Evolutionary conservation across 1,140 invertebrate species (phyloP).

Genomic region (Drosophila jambulina): DNA sequence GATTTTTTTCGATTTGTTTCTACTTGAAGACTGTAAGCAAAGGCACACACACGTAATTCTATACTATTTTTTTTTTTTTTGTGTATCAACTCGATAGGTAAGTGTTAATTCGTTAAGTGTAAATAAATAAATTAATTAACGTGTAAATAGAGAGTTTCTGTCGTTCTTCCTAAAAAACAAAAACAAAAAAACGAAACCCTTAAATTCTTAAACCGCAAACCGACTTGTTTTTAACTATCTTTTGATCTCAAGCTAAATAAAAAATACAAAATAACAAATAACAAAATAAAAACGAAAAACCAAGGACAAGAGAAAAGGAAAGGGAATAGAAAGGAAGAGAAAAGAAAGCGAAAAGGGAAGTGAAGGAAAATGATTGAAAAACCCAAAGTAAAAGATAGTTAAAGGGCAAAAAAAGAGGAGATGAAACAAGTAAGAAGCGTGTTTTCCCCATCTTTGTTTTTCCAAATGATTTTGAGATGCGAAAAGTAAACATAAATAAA

Average conservation of each 20-base stretch:
- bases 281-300: slow-evolving; percentile 20
- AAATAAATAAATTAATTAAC: slow-evolving; percentile 57
- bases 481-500: slow-evolving; percentile 57
- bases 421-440: slow-evolving; percentile 9
- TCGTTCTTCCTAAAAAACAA: slow-evolving; percentile 42
- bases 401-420: slow-evolving; percentile 34
- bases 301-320: slow-evolving; percentile 17
- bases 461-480: slow-evolving; percentile 1
- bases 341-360: not conserved
- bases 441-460: slow-evolving; percentile 35
- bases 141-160: slow-evolving; percentile 65
- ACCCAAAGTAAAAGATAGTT: slow-evolving; percentile 83
- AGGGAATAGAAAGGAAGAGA: slow-evolving; percentile 1
- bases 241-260: slow-evolving; percentile 78
- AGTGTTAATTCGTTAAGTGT: slow-evolving; percentile 62
- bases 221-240: slow-evolving; percentile 76
- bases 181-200: not conserved
- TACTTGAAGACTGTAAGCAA: slow-evolving; percentile 81
- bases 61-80: slow-evolving; percentile 39
- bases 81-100: slow-evolving; percentile 35
- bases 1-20: slow-evolving; percentile 65
- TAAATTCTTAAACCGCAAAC: slow-evolving; percentile 31
- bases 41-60: slow-evolving; percentile 58
- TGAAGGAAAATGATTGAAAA: slow-evolving; percentile 35
- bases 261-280: slow-evolving; percentile 17